These are phyloP conservation scores for Anoplopoma fimbria DNA, from an alignment of 2,113 vertebrate species.

Conservation along the genomic window DNA sequence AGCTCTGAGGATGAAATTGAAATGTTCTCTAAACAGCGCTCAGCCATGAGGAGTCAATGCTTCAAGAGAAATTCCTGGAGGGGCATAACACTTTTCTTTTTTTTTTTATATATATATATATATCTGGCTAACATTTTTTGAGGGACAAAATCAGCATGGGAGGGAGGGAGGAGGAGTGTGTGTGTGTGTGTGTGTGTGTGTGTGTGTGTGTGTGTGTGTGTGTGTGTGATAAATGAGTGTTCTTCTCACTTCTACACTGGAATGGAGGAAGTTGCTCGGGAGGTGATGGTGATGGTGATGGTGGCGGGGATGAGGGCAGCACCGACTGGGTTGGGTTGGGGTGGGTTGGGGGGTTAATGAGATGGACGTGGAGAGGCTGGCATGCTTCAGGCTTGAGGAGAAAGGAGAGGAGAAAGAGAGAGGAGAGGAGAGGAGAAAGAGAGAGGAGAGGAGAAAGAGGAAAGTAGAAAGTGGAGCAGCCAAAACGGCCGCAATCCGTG, in stretches of 20 bases:
- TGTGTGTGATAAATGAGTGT: slow-evolving; percentile 36
- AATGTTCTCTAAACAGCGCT: slow-evolving; percentile 47
- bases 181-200: too few species aligned
- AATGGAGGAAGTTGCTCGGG: slow-evolving; percentile 46
- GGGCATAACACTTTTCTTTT: slow-evolving; percentile 22
- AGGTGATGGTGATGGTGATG: slow-evolving; percentile 32
- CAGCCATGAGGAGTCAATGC: slow-evolving; percentile 64
- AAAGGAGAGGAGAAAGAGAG: not conserved
- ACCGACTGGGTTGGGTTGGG: too few species aligned
- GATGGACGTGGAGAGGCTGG: slow-evolving; percentile 58
- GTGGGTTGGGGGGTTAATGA: slow-evolving; percentile 54
- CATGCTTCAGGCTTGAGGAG: slow-evolving; percentile 66
- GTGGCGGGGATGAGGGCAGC: slow-evolving; percentile 21
- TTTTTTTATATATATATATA: too few species aligned
- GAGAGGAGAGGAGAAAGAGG: slow-evolving; percentile 15
- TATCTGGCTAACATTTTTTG: slow-evolving; percentile 47
- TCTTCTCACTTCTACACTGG: slow-evolving; percentile 51
- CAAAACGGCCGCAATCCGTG: slow-evolving; percentile 53
- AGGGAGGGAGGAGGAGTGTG: not conserved
- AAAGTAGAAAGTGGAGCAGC: slow-evolving; percentile 40
- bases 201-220: not conserved
- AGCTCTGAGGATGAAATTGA: slow-evolving; percentile 43
- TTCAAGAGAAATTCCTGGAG: slow-evolving; percentile 70
- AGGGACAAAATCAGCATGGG: slow-evolving; percentile 30
- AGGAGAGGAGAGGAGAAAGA: slow-evolving; percentile 1